Conservation (phyloP, 1,140 invertebrate genomes). For the Drosophila bipectinata region DNA sequence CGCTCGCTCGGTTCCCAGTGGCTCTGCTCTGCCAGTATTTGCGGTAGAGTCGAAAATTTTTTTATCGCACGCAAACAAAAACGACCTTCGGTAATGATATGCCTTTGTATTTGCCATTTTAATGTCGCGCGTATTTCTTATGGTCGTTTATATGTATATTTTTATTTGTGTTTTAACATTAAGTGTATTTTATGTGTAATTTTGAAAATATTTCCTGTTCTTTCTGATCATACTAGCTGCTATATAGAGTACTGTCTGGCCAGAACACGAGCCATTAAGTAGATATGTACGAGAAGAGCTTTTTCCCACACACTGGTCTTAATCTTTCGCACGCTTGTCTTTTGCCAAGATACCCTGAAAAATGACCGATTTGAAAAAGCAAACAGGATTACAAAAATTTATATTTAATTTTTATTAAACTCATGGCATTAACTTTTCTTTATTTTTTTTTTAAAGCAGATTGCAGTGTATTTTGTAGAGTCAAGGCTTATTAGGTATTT, state of each 20-base stretch:
- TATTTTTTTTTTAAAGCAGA: neutral
- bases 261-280: no score
- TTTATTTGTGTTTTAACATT: conserved; percentile 11
- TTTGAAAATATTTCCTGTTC: neutral
- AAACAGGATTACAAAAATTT: no score
- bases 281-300: no score
- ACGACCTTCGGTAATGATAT: conserved; percentile 64
- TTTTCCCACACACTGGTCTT: no score
- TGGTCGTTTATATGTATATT: conserved; percentile 22
- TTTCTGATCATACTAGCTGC: neutral
- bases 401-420: no score
- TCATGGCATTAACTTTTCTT: no score
- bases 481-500: neutral
- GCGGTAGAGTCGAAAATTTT: conserved; percentile 49
- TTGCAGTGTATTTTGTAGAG: neutral
- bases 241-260: neutral
- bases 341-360: conserved; percentile 2
- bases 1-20: neutral
- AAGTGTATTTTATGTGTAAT: neutral
- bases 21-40: conserved; percentile 52
- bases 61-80: conserved; percentile 73
- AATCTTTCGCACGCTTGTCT: no score
- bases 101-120: conserved; percentile 47
- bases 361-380: no score
- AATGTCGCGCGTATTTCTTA: conserved; percentile 53